phyloP scores from a whole-genome alignment of 2,888 invertebrate species.

The Ichneumoninae sp. region DNA sequence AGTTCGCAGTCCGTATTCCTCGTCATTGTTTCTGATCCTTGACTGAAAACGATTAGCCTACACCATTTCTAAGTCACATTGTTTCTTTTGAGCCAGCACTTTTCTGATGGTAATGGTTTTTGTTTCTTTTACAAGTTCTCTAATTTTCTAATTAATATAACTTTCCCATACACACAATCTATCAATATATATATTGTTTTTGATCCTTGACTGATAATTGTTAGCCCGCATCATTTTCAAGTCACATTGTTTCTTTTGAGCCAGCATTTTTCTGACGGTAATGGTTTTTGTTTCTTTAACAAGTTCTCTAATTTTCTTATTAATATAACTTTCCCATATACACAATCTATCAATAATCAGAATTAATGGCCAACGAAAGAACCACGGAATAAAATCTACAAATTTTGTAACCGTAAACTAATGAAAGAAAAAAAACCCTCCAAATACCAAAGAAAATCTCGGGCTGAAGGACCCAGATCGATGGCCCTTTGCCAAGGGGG shows the following conservation, averaged over 20 bases:
- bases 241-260: not conserved
- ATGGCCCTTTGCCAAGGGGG: too few relatives aligned
- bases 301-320: not conserved
- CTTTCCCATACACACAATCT: not conserved
- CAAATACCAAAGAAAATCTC: too few relatives aligned
- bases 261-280: not conserved
- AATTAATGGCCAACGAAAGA: too few relatives aligned
- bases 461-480: too few relatives aligned
- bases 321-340: not conserved
- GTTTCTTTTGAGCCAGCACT: not conserved
- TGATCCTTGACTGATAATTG: not conserved
- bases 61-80: not conserved
- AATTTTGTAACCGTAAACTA: too few relatives aligned
- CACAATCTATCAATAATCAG: too few relatives aligned
- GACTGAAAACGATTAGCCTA: not conserved
- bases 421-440: too few relatives aligned
- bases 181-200: too few relatives aligned
- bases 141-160: not conserved
- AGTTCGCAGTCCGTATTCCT: not conserved
- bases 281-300: not conserved
- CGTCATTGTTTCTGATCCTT: not conserved
- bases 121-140: not conserved
- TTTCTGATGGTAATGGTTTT: not conserved
- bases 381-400: too few relatives aligned
- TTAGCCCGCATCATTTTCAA: not conserved